A percentile compares a stretch with the other conserved stretches of the same genome.
These are phyloP conservation scores for Cephonodes hylas DNA, from an alignment of 2,888 invertebrate genomes.

Conservation along the genomic window DNA sequence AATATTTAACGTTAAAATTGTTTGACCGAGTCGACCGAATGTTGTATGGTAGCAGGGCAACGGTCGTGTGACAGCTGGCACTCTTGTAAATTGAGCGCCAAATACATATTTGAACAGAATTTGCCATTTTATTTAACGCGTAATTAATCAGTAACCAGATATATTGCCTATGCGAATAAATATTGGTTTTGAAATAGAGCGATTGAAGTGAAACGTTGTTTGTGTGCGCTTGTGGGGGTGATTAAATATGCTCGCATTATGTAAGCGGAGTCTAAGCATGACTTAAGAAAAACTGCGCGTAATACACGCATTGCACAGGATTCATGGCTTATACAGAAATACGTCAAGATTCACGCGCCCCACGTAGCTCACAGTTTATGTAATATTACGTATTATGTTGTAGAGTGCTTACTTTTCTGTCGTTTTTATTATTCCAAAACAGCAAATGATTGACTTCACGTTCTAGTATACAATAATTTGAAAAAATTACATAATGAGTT, in stretches of 20 bases:
- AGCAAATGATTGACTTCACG: too few species aligned
- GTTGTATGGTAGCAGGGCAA: neutral
- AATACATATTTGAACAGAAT: neutral
- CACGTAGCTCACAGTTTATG: neutral
- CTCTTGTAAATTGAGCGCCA: neutral
- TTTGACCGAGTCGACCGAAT: neutral
- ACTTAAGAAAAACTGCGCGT: neutral
- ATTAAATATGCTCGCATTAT: neutral
- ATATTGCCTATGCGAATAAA: too few species aligned
- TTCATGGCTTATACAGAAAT: neutral
- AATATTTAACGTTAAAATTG: neutral
- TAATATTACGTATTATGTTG: too few species aligned
- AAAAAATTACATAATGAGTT: too few species aligned
- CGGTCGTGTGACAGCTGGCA: neutral
- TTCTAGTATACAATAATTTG: too few species aligned
- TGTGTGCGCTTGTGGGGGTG: neutral
- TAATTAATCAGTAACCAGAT: neutral
- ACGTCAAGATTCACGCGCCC: neutral
- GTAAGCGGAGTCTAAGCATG: neutral
- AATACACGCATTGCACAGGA: conserved; percentile 2
- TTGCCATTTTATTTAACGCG: neutral
- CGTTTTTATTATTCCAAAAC: too few species aligned
- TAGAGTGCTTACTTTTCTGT: too few species aligned
- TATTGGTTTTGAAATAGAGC: neutral
- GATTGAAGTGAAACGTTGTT: neutral